Evolutionary conservation across 2,888 invertebrate genomes (phyloP), one percentile per base, ranked within the genome.

Genomic region (Catocala fraxini): DNA sequence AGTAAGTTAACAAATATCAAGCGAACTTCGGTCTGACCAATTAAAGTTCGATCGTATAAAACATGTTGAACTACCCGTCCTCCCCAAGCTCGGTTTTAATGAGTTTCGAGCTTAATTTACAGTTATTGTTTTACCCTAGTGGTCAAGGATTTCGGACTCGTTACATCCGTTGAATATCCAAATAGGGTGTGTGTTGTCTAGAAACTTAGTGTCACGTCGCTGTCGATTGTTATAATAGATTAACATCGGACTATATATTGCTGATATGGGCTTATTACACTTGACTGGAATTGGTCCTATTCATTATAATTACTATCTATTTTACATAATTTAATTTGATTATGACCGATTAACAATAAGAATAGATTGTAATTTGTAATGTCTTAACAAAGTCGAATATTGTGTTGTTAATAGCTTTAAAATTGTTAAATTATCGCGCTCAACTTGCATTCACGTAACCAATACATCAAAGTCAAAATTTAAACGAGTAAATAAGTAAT

Each of bases 81-180:
- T 67, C 65, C 64, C 68, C 66, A 73, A 78, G 74, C 73, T 63
- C 67, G 85, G 81, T 89, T 90, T 89, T 91, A 93, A 92, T 91
- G 91, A 93, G 91, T 91, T 92, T 89, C 80, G 77, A 88, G 88
- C 73, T 89, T 89, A 91, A 91, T 92, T 92, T 91, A 91, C 90
- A 85, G 90, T 89, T 92, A 92, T 93, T 91, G 91, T 92, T 92
- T 88, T 83, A 88, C 86, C 87, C 89, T 74, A 79, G 83, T 80
- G 82, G 81, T 82, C 77, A 82, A 82, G 82, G 83, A 87, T 87
- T 86, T 83, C 71, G 81, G 83, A 80, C 81, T 84, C 78, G 83
- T 81, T 81, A 84, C 84, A 79, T 79, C 77, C 75, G 78, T 76
- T 81, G 84, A 87, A 88, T 86, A 46, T 83, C 76, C 75, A 75